phyloP scores from a whole-genome alignment of 2,113 vertebrate genomes.

The Chunga burmeisteri region DNA sequence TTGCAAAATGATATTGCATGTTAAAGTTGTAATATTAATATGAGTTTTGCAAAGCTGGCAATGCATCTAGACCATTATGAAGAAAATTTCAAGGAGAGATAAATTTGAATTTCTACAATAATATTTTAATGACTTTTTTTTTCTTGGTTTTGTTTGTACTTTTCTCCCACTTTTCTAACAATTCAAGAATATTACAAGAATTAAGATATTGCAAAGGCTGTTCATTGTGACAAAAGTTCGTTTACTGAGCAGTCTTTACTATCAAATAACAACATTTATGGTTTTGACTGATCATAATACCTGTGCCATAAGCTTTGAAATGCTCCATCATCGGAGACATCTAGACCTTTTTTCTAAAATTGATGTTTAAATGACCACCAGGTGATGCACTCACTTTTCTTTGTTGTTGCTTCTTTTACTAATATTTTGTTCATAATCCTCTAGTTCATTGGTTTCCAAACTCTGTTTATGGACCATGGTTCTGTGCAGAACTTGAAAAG shows the following conservation, averaged over 20 bases:
- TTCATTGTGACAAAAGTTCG: not conserved
- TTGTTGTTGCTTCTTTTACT: not conserved
- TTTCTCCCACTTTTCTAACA: not conserved
- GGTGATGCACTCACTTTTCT: not conserved
- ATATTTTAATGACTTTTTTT: not conserved
- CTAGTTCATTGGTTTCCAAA: not conserved
- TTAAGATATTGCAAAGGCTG: not conserved
- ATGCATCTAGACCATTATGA: not conserved
- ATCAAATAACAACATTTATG: not conserved
- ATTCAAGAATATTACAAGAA: not conserved
- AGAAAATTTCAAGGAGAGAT: not conserved
- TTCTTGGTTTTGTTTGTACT: not conserved
- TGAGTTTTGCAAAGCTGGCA: not conserved
- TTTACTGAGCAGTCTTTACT: not conserved
- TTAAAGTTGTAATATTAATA: not conserved
- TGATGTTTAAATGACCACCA: not conserved
- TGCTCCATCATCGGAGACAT: not conserved
- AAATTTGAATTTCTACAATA: not conserved
- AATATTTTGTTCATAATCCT: not conserved
- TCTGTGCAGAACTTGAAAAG: not conserved
- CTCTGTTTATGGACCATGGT: not conserved
- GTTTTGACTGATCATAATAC: not conserved
- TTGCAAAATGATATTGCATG: not conserved
- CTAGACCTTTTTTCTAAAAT: not conserved
- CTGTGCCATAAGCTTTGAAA: not conserved